Evolutionary conservation across 2,888 invertebrate species (phyloP).

Genomic region (Lepidocyrtoides sp.): DNA sequence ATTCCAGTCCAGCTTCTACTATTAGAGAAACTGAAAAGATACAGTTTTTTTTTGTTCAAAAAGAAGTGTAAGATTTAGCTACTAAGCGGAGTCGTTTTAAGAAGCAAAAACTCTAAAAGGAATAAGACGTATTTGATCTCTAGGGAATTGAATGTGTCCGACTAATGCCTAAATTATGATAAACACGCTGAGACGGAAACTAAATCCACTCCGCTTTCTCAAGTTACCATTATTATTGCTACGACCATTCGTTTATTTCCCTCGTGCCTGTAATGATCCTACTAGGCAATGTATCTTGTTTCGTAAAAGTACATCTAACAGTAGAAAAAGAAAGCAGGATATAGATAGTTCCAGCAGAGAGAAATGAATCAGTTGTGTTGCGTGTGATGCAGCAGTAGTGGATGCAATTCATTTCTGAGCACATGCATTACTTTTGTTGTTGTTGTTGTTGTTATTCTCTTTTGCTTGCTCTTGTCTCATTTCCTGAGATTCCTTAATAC

Average conservation of each 20-base stretch:
- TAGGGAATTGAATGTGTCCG: constrained; percentile 83
- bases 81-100: constrained; percentile 23
- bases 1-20: no score
- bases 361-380: not conserved
- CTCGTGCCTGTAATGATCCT: constrained; percentile 62
- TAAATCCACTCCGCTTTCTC: constrained; percentile 71
- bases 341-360: not conserved
- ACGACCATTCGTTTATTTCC: constrained; percentile 58
- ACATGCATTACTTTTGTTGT: not conserved
- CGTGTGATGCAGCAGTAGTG: not conserved
- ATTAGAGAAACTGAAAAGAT: not conserved
- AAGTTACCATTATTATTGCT: constrained; percentile 66
- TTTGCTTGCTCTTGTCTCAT: not conserved
- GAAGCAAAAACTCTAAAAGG: constrained; percentile 60
- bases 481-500: not conserved
- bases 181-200: constrained; percentile 78
- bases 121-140: constrained; percentile 84
- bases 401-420: not conserved
- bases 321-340: not conserved
- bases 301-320: not conserved
- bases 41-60: not conserved
- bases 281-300: constrained; percentile 58
- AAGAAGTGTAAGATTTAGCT: not conserved
- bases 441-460: not conserved
- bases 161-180: constrained; percentile 85